Percentiles rank a stretch among this genome's conserved stretches.
Evolutionary conservation across 2,888 invertebrate genomes (phyloP).

Genomic region (Amiota mariae): DNA sequence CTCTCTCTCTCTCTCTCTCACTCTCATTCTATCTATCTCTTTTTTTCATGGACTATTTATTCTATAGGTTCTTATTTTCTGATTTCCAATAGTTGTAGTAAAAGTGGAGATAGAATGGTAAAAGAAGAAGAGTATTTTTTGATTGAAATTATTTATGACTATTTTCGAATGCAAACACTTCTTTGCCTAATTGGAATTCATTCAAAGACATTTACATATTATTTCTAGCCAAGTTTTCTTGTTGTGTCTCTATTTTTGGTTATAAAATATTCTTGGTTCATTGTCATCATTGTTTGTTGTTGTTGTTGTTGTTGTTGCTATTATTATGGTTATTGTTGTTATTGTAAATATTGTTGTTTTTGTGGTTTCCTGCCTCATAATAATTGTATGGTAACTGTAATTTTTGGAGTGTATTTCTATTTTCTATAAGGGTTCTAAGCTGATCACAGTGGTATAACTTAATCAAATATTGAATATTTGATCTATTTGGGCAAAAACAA

Average conservation of each 20-base stretch:
- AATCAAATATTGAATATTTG: background rate
- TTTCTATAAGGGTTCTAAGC: background rate
- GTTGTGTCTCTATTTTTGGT: constrained; percentile 30
- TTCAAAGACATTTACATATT: constrained; percentile 63
- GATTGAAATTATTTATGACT: constrained; percentile 67
- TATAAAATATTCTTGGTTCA: constrained; percentile 30
- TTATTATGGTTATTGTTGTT: constrained; percentile 26
- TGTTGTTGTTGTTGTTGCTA: constrained; percentile 20
- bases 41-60: too few species aligned
- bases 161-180: constrained; percentile 53
- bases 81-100: too few species aligned
- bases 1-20: background rate
- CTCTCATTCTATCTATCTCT: too few species aligned
- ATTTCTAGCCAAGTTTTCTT: constrained; percentile 51
- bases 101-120: too few species aligned
- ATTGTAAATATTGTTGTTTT: constrained; percentile 27
- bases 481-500: too few species aligned
- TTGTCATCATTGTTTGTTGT: constrained; percentile 15
- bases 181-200: constrained; percentile 69
- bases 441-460: constrained; percentile 3
- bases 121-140: constrained; percentile 45
- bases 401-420: constrained; percentile 56
- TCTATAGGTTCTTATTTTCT: too few species aligned
- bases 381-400: constrained; percentile 57
- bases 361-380: constrained; percentile 22